Base-by-base conservation (phyloP, 2,888 invertebrate genomes). In the Petrolisthes manimaculis region DNA sequence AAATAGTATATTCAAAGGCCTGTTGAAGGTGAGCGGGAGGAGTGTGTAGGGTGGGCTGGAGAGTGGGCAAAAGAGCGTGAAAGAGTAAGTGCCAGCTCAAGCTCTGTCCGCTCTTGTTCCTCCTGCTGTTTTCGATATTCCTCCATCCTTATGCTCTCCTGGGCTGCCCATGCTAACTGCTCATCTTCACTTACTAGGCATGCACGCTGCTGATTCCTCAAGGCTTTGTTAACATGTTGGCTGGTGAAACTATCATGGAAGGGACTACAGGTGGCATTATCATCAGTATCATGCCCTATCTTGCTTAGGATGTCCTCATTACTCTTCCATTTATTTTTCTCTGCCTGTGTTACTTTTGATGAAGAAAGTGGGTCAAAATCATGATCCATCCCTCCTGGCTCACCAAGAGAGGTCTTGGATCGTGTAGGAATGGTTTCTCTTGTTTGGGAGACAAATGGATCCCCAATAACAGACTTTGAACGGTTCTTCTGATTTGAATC, bases 101-200 rank as follows among this genome's bases (percentile, higher is more conserved):
- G 93, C 92, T 96, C 96, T n/a, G 95, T 95, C 91, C 96, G 95
- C 92, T 96, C 96, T 90, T 94, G 95, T 80, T 92, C 90, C 85
- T 94, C 93, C 81, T 95, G 93, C 91, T 95, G 93, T 84, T 93
- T 94, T 90, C 94, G 94, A 91, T 95, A 95, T 89, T 94, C 95
- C 92, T 96, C 95, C 71, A 95, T 93, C 56, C 94, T 93, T 88
- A 95, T 93, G 91, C 96, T 96, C 92, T 96, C 96, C 55, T 94
- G 94, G 18, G 95, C 95, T 4, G 96, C 96, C 96, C 96, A 96
- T 24, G 95, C 95, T 92, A 96, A 93, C 93, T 96, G 96, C 92
- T 95, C 94, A 92, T 95, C 95, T 92, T 96, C 91, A 37, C 54
- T 88, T 37, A 67, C 85, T n/a, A 67, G 51, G 51, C 61, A 74